phyloP scores from a whole-genome alignment of 2,797 vertebrate species.

The Notolepis coatsorum region DNA sequence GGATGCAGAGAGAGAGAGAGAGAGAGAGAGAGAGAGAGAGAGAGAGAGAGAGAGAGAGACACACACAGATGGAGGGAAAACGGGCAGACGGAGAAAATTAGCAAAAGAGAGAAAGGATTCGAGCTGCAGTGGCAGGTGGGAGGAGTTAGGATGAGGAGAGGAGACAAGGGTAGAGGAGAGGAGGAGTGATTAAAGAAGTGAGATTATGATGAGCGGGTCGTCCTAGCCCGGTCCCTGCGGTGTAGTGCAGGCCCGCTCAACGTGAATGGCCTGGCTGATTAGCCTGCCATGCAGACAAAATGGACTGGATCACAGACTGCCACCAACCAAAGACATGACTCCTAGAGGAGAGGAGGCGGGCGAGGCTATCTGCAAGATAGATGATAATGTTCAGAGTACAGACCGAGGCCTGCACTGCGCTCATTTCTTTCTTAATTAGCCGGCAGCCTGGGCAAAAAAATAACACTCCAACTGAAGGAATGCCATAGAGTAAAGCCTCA shows the following conservation, averaged over 20 bases:
- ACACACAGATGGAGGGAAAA: too few relatives aligned
- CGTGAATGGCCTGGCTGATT: conserved; percentile 64
- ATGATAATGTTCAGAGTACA: conserved; percentile 55
- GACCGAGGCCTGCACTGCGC: conserved; percentile 40
- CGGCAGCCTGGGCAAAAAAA: conserved; percentile 46
- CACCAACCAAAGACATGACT: conserved; percentile 31
- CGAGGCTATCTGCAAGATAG: conserved; percentile 52
- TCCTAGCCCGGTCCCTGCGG: conserved; percentile 53
- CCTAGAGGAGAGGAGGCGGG: conserved; percentile 29
- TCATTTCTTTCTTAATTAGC: conserved; percentile 66
- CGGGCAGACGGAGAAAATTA: too few relatives aligned
- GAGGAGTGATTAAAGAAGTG: conserved; percentile 56
- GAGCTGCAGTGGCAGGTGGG: not conserved
- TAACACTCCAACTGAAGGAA: conserved; percentile 34
- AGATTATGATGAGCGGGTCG: conserved; percentile 59
- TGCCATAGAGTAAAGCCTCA: conserved; percentile 23
- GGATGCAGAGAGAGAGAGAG: conserved; percentile 35
- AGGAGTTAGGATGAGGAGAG: not conserved
- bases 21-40: not conserved
- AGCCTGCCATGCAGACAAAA: conserved; percentile 64
- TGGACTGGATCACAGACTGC: conserved; percentile 39
- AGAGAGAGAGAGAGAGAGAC: not conserved
- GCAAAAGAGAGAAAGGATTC: too few relatives aligned
- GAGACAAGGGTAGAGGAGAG: conserved; percentile 6
- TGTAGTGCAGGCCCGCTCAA: conserved; percentile 56